A percentile compares a stretch with the other conserved stretches of the same genome.
These are phyloP conservation scores for Microplitis mediator DNA, from an alignment of 1,140 invertebrate species.

Conservation along the genomic window DNA sequence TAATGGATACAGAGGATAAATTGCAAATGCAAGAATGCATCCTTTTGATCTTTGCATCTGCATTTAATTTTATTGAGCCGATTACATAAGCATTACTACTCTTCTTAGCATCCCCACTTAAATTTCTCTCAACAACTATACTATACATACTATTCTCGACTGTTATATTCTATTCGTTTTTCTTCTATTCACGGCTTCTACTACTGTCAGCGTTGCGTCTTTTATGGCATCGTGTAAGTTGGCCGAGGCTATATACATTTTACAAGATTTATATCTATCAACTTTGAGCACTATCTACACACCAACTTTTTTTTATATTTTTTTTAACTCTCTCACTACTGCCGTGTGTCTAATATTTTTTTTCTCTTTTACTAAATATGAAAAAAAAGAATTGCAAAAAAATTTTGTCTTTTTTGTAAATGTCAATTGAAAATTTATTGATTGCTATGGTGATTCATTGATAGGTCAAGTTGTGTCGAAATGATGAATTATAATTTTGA, in stretches of 20 bases:
- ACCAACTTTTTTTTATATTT: constrained; percentile 3
- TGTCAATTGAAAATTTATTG: background rate
- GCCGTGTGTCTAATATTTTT: background rate
- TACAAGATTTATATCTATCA: constrained; percentile 56
- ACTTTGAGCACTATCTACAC: constrained; percentile 47
- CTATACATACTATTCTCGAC: background rate
- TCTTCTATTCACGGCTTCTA: constrained; percentile 15
- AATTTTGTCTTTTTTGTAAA: background rate
- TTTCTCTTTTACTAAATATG: background rate
- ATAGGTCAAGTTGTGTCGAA: background rate
- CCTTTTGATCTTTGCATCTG: constrained; percentile 21
- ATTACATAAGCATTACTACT: constrained; percentile 7
- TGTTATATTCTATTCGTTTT: background rate
- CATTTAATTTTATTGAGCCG: constrained; percentile 19
- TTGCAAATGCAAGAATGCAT: background rate
- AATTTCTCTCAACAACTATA: constrained; percentile 7
- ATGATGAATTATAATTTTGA: background rate
- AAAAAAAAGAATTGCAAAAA: background rate
- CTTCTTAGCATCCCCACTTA: background rate
- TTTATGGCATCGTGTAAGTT: constrained; percentile 58
- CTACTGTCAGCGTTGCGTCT: constrained; percentile 27
- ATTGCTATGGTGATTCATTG: background rate
- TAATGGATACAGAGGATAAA: constrained; percentile 10
- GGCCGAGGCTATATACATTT: constrained; percentile 57
- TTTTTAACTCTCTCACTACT: background rate